A percentile compares a stretch with the other conserved stretches of the same genome.
phyloP scores from a whole-genome alignment of 1,140 invertebrate genomes.

The Sarcophaga peregrina region DNA sequence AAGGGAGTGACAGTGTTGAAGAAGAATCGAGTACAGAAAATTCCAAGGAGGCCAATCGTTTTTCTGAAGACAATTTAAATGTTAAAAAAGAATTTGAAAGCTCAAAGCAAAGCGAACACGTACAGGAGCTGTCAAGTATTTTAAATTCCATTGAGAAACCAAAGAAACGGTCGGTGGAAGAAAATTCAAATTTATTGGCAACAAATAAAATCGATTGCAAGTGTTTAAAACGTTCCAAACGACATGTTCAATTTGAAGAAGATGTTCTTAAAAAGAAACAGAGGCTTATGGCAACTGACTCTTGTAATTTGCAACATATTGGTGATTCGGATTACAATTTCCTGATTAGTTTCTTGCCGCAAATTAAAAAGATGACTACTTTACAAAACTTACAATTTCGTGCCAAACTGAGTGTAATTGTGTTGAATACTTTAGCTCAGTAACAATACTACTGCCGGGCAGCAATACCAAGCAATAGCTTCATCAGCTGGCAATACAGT shows the following conservation, averaged over 20 bases:
- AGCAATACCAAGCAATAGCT: slow-evolving; percentile 45
- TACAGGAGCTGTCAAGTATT: too few species aligned
- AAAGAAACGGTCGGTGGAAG: too few species aligned
- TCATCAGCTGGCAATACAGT: too few species aligned
- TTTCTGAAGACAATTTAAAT: too few species aligned
- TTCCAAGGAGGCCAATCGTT: too few species aligned
- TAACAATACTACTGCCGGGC: not conserved
- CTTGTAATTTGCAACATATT: slow-evolving; percentile 55
- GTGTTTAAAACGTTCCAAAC: slow-evolving; percentile 57
- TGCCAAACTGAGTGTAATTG: slow-evolving; percentile 58
- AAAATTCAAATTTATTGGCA: not conserved
- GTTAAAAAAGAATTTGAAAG: too few species aligned
- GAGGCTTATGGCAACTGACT: slow-evolving; percentile 58
- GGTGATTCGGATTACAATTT: slow-evolving; percentile 62
- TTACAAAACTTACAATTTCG: slow-evolving; percentile 58
- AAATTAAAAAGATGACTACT: slow-evolving; percentile 61
- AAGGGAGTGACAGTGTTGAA: too few species aligned
- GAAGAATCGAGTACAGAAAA: too few species aligned
- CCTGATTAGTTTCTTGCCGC: slow-evolving; percentile 58
- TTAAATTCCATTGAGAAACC: too few species aligned
- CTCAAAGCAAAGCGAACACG: too few species aligned
- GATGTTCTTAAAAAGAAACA: slow-evolving; percentile 56
- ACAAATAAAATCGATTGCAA: slow-evolving; percentile 49
- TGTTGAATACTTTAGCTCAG: slow-evolving; percentile 54
- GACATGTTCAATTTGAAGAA: slow-evolving; percentile 59